These are phyloP conservation scores for Acanthopleura granulata DNA, from an alignment of 2,888 invertebrate species.

Conservation along the genomic window DNA sequence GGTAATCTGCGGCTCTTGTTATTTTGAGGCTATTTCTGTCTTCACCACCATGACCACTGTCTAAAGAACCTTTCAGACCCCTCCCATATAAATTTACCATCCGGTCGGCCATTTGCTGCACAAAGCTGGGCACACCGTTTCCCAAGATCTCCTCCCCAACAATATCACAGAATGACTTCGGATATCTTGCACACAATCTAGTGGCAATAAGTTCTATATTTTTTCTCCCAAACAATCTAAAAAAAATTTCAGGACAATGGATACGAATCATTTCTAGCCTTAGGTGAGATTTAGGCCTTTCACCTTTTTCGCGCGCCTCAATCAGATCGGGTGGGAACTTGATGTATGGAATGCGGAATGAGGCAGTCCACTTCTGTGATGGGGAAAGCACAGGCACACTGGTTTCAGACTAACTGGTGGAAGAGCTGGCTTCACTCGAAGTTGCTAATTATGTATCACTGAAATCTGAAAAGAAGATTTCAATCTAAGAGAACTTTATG, in stretches of 20 bases:
- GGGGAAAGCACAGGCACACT: background rate
- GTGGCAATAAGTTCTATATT: background rate
- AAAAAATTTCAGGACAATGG: background rate
- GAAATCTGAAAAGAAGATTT: too few species aligned
- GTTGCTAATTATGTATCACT: too few species aligned
- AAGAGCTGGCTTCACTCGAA: background rate
- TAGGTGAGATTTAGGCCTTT: background rate
- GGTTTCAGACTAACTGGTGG: background rate
- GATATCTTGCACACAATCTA: background rate
- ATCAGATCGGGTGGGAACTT: slow-evolving; percentile 2
- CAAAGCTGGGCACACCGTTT: background rate
- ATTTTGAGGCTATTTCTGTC: background rate
- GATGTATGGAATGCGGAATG: slow-evolving; percentile 8
- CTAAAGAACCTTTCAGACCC: background rate
- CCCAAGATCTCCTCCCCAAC: background rate
- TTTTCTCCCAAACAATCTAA: background rate
- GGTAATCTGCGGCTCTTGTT: too few species aligned
- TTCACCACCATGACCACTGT: background rate
- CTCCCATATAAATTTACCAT: background rate
- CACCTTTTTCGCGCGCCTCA: background rate
- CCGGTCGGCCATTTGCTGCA: background rate
- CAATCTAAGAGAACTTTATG: too few species aligned
- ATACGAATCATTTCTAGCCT: slow-evolving; percentile 10
- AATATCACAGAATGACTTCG: slow-evolving; percentile 6
- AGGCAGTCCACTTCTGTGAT: slow-evolving; percentile 3